Evolutionary conservation across 2,888 invertebrate species (phyloP), one percentile per base, ranked within the genome.

Genomic region (Schrankia costaestrigalis): DNA sequence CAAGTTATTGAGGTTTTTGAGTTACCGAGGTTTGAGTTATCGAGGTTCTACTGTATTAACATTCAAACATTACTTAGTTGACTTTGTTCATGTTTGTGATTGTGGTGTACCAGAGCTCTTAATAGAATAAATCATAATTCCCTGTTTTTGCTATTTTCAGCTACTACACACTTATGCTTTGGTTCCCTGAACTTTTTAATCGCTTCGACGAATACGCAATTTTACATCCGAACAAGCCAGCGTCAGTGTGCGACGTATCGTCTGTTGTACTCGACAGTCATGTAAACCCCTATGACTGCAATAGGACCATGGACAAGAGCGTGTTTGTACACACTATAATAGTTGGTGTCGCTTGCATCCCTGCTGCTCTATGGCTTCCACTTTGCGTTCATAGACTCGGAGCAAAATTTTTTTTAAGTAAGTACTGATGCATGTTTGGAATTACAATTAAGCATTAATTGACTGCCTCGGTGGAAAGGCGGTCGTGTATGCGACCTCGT

Each of bases 121-220:
- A n/a, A n/a, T n/a, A n/a, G n/a, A n/a, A n/a, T n/a, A n/a, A n/a
- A n/a, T n/a, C n/a, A n/a, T n/a, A n/a, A n/a, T n/a, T n/a, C n/a
- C n/a, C n/a, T n/a, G n/a, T 8, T 5, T 19, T 2, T 17, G 7
- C 3, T 13, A 1, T 19, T 59, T 63, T 9, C 83, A 96, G 96
- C 67, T 96, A 96, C 81, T 96, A 96, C 75, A 96, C 96, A 3
- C 82, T 96, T 24, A 96, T 95, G 94, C 91, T 96, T 72, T 97
- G 96, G 96, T 96, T 96, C 81, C 96, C 96, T 8, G 96, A 96
- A 75, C 79, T 96, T 57, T 96, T 96, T 82, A 92, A 92, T 76
- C 92, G 96, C 32, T 94, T 94, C 75, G 94, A 94, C 63, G 92
- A 92, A 57, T 94, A 91, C 71, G 94, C 94, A 65, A 68, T 77